Evolutionary conservation across 2,113 vertebrate species (phyloP).

Genomic region (Cervus canadensis): DNA sequence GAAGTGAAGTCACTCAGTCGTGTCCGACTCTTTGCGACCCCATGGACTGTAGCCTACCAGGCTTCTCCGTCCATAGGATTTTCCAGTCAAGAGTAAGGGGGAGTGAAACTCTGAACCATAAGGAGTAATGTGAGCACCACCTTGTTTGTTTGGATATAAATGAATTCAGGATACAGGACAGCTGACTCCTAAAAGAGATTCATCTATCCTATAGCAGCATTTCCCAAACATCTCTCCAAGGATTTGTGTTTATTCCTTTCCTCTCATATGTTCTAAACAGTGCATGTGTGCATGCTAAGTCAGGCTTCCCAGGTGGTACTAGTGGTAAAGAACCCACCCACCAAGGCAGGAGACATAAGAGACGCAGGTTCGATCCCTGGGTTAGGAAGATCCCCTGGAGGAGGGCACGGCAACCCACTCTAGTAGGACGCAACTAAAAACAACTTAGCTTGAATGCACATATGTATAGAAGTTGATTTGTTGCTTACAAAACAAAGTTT

Average conservation of each 20-base stretch:
- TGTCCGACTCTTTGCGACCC: no score
- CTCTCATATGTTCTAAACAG: not conserved
- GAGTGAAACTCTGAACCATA: not conserved
- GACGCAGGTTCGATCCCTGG: not conserved
- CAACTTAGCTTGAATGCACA: not conserved
- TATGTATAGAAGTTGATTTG: not conserved
- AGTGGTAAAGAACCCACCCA: not conserved
- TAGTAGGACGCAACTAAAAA: not conserved
- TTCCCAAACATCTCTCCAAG: not conserved
- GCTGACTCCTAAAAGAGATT: not conserved
- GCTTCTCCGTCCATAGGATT: no score
- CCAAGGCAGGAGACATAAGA: not conserved
- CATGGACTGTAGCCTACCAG: no score
- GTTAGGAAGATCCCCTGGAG: not conserved
- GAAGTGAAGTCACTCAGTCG: not conserved
- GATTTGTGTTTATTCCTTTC: not conserved
- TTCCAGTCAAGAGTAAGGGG: no score
- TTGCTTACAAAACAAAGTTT: not conserved
- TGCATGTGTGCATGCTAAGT: not conserved
- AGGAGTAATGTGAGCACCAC: not conserved
- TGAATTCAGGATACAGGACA: not conserved
- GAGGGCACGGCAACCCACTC: not conserved
- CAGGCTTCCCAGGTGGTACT: not conserved
- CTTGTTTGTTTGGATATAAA: not conserved
- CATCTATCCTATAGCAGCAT: not conserved